Evolutionary conservation across 2,113 vertebrate species (phyloP).

Genomic region (Felis chaus): DNA sequence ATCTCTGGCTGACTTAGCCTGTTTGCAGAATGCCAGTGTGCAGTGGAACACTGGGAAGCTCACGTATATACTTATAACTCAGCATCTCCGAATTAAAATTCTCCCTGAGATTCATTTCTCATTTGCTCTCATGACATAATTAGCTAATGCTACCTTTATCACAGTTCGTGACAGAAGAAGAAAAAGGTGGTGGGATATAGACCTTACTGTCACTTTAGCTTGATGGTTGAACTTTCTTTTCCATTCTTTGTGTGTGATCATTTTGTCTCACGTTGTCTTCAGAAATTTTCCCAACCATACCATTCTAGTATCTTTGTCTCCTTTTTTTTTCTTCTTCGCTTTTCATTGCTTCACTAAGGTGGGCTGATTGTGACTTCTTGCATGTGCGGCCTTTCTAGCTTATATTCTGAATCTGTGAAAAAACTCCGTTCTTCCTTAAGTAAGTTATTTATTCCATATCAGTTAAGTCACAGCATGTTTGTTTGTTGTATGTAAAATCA

Average conservation of each 20-base stretch:
- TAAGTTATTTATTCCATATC: conserved; percentile 89
- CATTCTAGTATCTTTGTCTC: conserved; percentile 84
- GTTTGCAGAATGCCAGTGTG: neutral
- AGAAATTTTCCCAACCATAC: conserved; percentile 68
- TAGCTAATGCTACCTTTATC: neutral
- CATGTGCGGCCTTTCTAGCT: conserved; percentile 87
- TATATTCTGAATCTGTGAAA: conserved; percentile 94
- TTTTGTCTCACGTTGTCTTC: conserved; percentile 68
- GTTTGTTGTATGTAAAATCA: conserved; percentile 40
- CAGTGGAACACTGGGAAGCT: neutral
- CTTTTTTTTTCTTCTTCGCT: conserved; percentile 78
- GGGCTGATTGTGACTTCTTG: conserved; percentile 91
- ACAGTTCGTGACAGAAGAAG: neutral
- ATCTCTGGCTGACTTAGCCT: too few relatives aligned
- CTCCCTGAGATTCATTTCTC: neutral
- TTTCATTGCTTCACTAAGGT: conserved; percentile 90
- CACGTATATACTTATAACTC: neutral
- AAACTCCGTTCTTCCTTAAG: conserved; percentile 92
- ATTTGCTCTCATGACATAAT: neutral
- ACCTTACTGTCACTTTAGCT: neutral
- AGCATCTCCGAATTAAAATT: neutral
- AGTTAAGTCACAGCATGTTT: conserved; percentile 63
- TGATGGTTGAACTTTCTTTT: neutral
- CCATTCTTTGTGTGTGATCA: conserved; percentile 40
- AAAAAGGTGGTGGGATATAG: neutral